Percentiles rank a stretch among this genome's conserved stretches.
Conservation (phyloP, 2,797 vertebrate genomes). For the Micropoecilia bifurca region DNA sequence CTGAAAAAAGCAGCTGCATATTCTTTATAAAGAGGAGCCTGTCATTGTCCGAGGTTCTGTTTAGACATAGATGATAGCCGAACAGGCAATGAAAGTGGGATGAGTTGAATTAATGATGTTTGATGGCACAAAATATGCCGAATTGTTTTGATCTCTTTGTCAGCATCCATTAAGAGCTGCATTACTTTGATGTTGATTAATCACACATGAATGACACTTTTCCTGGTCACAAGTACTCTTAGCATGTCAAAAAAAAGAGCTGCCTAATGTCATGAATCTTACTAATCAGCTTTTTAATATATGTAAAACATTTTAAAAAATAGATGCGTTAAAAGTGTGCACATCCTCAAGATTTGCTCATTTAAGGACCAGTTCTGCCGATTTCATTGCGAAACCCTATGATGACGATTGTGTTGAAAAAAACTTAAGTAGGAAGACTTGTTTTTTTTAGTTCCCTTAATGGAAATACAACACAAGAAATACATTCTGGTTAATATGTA, state of each 20-base stretch:
- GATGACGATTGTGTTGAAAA: neutral
- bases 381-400: neutral
- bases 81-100: conserved; percentile 16
- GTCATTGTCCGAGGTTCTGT: neutral
- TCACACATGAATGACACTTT: neutral
- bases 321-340: neutral
- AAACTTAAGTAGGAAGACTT: neutral
- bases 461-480: neutral
- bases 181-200: conserved; percentile 4
- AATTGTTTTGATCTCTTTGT: conserved; percentile 2
- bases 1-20: conserved; percentile 34
- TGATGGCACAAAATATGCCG: conserved; percentile 2
- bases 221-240: neutral
- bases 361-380: neutral
- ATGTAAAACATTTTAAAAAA: neutral
- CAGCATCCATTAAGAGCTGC: neutral
- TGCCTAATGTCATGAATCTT: neutral
- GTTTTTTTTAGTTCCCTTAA: neutral
- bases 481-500: no score
- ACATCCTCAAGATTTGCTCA: neutral
- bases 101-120: conserved; percentile 22
- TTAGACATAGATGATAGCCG: neutral
- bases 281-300: neutral
- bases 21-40: neutral
- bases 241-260: neutral